A percentile compares a stretch with the other conserved stretches of the same genome.
These are phyloP conservation scores for Conchocele bisecta DNA, from an alignment of 2,888 invertebrate genomes.

Conservation along the genomic window DNA sequence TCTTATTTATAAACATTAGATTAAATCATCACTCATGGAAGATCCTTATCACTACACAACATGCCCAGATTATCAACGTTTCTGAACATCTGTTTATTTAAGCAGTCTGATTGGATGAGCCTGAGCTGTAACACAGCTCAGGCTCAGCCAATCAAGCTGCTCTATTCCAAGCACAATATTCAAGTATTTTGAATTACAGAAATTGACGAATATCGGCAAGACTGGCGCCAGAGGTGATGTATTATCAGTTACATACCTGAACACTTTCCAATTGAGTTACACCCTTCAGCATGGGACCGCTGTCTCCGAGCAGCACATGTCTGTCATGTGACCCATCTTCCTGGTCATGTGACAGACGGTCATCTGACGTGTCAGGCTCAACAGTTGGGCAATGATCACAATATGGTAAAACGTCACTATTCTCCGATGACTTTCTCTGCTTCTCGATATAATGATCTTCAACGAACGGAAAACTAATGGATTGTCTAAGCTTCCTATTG, in stretches of 20 bases:
- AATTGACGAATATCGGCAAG: too few species aligned
- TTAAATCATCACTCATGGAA: too few species aligned
- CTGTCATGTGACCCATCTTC: constrained; percentile 30
- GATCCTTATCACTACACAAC: too few species aligned
- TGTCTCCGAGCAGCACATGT: constrained; percentile 38
- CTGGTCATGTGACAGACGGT: not conserved
- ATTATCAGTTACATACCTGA: constrained; percentile 59
- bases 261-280: constrained; percentile 69
- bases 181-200: too few species aligned
- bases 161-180: too few species aligned
- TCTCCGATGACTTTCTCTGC: not conserved
- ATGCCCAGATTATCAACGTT: too few species aligned
- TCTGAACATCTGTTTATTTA: too few species aligned
- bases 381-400: not conserved
- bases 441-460: constrained; percentile 56
- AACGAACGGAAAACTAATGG: constrained; percentile 31
- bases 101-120: too few species aligned
- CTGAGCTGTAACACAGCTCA: too few species aligned
- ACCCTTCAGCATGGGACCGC: constrained; percentile 42
- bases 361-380: not conserved
- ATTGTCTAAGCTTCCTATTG: constrained; percentile 12
- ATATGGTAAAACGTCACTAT: not conserved
- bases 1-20: too few species aligned
- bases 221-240: too few species aligned
- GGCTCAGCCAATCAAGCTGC: too few species aligned